Conservation (phyloP, 2,797 vertebrate species). For the Sardinella longiceps region DNA sequence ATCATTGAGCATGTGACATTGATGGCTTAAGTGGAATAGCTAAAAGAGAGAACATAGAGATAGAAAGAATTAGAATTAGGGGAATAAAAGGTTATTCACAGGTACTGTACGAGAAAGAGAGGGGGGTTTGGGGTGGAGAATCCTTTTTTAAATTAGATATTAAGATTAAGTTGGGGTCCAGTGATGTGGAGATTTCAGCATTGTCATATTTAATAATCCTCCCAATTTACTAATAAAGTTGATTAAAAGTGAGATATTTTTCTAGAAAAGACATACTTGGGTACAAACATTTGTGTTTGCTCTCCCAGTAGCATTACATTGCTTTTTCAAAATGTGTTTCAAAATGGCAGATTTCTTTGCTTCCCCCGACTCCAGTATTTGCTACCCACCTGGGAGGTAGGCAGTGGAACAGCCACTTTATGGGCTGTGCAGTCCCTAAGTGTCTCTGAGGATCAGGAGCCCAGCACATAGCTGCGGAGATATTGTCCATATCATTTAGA, state of each 20-base stretch:
- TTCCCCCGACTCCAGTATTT: not conserved
- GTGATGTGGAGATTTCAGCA: not conserved
- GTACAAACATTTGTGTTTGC: not conserved
- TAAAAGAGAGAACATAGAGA: too few relatives aligned
- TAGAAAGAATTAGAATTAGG: not conserved
- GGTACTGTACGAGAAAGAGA: not conserved
- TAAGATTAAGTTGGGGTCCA: too few relatives aligned
- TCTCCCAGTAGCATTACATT: not conserved
- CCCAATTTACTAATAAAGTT: too few relatives aligned
- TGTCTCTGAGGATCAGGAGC: not conserved
- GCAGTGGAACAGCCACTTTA: not conserved
- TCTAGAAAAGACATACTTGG: too few relatives aligned
- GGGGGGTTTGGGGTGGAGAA: not conserved
- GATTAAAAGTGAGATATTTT: too few relatives aligned
- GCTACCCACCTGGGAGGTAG: not conserved
- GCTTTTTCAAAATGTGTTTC: not conserved
- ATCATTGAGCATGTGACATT: not conserved
- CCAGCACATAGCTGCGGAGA: not conserved
- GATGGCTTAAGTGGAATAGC: not conserved
- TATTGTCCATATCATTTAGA: slow-evolving; percentile 14
- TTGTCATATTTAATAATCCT: not conserved
- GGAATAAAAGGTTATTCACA: not conserved
- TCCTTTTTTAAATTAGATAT: too few relatives aligned
- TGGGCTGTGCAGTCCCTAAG: not conserved
- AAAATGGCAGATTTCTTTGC: too few relatives aligned